Base-by-base conservation (phyloP, 2,113 vertebrate species). In the Rhinopomastus cyanomelas region DNA sequence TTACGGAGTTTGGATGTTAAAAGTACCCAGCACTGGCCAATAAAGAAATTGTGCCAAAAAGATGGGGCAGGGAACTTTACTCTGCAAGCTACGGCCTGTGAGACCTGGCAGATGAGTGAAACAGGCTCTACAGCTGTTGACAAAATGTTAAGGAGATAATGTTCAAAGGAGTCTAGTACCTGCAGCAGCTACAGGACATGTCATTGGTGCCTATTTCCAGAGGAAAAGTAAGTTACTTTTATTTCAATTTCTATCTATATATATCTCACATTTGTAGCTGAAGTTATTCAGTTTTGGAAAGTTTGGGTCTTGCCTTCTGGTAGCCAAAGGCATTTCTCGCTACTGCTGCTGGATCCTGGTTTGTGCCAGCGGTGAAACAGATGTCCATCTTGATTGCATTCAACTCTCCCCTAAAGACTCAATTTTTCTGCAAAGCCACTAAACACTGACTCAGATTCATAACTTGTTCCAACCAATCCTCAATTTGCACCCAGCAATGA, bases 301-400 rank as follows among this genome's bases (percentile, higher is more conserved):
- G 12, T 52, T 5, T 81, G 53, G 53, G 34, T 91, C 25, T 77
- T 93, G 73, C 55, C 16, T 89, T 71, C 49, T 77, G 62, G 81
- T 82, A 89, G 61, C 44, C 29, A 67, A 94, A 87, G 46, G 66
- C 71, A 81, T 80, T 87, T 92, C 74, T 67, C 72, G 85, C 89
- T 89, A 93, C 90, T 89, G 85, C 73, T 86, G 79, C 80, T 91
- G 74, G 30, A 94, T 84, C 65, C 36, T 53, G 26, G 26, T 14
- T 56, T 91, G 26, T 83, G 85, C 65, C 78, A 91, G 80, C 8
- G 4, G 44, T 69, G 65, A 88, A 95, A 80, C 57, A 93, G 59
- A 81, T 85, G 82, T 89, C 83, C 92, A 87, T 91, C 81, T 89
- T 92, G 57, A 95, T 60, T 59, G 73, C 60, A 85, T 68, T 92